Evolutionary conservation across 2,888 invertebrate species (phyloP).

Genomic region (Nomada goodeniana): DNA sequence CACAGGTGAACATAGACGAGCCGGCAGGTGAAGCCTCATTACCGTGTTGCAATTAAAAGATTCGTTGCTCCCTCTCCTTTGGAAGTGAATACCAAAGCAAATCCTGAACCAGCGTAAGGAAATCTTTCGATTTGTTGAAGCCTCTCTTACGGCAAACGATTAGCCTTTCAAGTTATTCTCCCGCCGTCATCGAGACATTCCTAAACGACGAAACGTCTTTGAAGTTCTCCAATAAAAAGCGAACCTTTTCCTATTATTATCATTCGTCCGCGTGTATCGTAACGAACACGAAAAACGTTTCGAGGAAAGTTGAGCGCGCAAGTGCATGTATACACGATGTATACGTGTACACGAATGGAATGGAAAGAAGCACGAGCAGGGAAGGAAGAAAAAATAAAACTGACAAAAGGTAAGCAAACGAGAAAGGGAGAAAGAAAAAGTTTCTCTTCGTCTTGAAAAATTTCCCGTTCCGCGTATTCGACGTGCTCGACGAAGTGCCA

Average conservation of each 20-base stretch:
- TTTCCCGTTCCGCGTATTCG: slow-evolving; percentile 24
- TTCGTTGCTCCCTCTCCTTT: slow-evolving; percentile 50
- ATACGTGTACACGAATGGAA: background rate
- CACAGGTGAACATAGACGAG: slow-evolving; percentile 42
- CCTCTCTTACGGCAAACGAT: slow-evolving; percentile 45
- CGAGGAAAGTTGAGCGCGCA: slow-evolving; percentile 20
- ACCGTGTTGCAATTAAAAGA: slow-evolving; percentile 58
- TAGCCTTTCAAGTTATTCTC: slow-evolving; percentile 50
- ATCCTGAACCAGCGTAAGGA: slow-evolving; percentile 45
- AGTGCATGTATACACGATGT: too few relatives aligned
- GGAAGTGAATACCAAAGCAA: slow-evolving; percentile 54
- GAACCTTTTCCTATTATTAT: slow-evolving; percentile 17
- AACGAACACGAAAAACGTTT: slow-evolving; percentile 11
- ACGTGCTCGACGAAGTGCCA: slow-evolving; percentile 28
- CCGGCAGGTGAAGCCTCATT: slow-evolving; percentile 45
- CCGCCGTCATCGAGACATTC: slow-evolving; percentile 3
- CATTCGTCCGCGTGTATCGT: background rate
- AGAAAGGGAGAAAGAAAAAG: slow-evolving; percentile 2
- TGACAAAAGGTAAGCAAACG: background rate
- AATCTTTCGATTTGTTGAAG: slow-evolving; percentile 52
- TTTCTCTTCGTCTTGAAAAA: slow-evolving; percentile 16
- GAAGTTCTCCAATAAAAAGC: background rate
- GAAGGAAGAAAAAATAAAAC: slow-evolving; percentile 3
- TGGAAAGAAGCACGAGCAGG: background rate
- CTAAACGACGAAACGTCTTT: slow-evolving; percentile 51